Evolutionary conservation across 2,113 vertebrate species (phyloP).

Genomic region (Azemiops feae): DNA sequence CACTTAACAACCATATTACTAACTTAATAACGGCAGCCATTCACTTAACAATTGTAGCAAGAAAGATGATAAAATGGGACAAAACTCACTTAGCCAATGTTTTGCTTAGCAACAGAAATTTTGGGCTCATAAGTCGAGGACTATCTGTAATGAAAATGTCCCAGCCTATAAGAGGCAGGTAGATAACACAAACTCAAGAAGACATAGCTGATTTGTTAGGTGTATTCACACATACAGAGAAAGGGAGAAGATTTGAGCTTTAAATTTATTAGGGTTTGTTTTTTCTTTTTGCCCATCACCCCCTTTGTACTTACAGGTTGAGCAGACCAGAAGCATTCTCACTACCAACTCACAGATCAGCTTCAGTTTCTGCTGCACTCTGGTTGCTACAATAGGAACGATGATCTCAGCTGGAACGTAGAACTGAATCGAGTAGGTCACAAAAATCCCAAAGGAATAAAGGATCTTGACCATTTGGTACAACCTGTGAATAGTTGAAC

Average conservation of each 20-base stretch:
- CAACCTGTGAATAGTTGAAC: slow-evolving; percentile 72
- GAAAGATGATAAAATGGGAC: too few relatives aligned
- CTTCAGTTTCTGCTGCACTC: slow-evolving; percentile 74
- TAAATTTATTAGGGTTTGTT: neutral
- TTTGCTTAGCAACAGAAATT: too few relatives aligned
- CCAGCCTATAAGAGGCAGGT: too few relatives aligned
- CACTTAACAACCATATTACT: too few relatives aligned
- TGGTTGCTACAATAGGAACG: slow-evolving; percentile 71
- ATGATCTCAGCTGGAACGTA: slow-evolving; percentile 87
- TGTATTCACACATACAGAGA: neutral
- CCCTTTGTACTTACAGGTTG: slow-evolving; percentile 79
- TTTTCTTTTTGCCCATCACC: neutral
- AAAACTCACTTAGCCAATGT: too few relatives aligned
- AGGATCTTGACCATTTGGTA: slow-evolving; percentile 86
- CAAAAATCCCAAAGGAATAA: slow-evolving; percentile 87
- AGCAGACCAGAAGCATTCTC: slow-evolving; percentile 74
- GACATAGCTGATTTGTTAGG: neutral
- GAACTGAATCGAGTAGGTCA: slow-evolving; percentile 88
- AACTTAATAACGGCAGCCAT: too few relatives aligned
- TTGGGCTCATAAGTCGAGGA: too few relatives aligned
- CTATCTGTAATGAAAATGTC: too few relatives aligned
- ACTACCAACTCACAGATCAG: slow-evolving; percentile 67
- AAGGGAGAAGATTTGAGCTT: neutral
- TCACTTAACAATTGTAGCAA: too few relatives aligned
- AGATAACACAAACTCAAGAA: neutral